These are phyloP conservation scores for Tragelaphus scriptus DNA, from an alignment of 2,113 vertebrate genomes.

Conservation along the genomic window DNA sequence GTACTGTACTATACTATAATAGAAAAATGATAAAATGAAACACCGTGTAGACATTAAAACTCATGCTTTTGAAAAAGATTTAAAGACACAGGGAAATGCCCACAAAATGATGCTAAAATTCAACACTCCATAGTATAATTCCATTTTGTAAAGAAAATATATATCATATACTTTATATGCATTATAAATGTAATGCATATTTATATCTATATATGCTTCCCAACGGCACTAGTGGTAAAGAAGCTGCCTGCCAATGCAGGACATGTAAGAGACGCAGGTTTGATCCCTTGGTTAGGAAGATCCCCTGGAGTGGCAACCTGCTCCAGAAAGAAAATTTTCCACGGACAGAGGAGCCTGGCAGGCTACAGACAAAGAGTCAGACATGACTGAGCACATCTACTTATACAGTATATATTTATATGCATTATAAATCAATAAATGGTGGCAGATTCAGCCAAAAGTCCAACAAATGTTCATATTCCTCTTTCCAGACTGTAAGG, in stretches of 20 bases:
- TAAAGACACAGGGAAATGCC: not conserved
- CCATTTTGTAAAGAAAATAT: not conserved
- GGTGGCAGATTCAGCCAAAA: not conserved
- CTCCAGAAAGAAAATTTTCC: not conserved
- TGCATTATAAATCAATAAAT: not conserved
- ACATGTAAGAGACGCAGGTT: not conserved
- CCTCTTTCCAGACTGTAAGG: not conserved
- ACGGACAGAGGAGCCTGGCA: not conserved
- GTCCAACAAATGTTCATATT: not conserved
- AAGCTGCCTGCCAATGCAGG: not conserved
- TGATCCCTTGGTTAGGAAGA: not conserved
- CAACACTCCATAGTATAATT: not conserved
- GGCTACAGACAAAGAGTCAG: not conserved
- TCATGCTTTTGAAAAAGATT: not conserved
- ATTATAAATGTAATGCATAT: not conserved
- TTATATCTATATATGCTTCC: not conserved
- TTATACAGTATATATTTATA: not conserved
- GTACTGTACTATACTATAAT: not conserved
- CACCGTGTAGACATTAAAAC: not conserved
- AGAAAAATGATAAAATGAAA: slow-evolving; percentile 26
- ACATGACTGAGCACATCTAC: not conserved
- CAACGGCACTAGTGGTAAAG: not conserved
- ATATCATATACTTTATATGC: not conserved
- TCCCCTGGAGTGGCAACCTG: not conserved
- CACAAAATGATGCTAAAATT: slow-evolving; percentile 18